These are phyloP conservation scores for Leptinotarsa rubiginosa DNA, from an alignment of 2,888 invertebrate genomes.

Conservation along the genomic window DNA sequence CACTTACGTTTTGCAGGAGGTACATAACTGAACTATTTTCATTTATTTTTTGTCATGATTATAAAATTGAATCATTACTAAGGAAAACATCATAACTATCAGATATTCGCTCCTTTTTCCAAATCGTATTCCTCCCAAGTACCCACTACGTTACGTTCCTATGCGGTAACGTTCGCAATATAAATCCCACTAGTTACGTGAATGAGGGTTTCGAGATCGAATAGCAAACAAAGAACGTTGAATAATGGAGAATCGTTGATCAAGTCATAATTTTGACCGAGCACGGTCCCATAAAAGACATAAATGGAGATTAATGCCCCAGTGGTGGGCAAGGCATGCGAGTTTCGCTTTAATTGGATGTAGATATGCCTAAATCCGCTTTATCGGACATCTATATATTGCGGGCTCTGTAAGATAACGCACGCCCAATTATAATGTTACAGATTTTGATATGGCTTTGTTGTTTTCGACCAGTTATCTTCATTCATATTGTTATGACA, in stretches of 20 bases:
- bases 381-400: conserved; percentile 52
- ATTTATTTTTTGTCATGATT: no score
- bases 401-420: conserved; percentile 49
- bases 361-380: conserved; percentile 51
- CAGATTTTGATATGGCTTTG: conserved; percentile 25
- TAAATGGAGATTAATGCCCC: conserved; percentile 50
- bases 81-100: no score
- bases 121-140: no score
- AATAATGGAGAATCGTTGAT: conserved; percentile 30
- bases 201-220: conserved; percentile 5
- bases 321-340: conserved; percentile 46
- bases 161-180: neutral
- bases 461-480: conserved; percentile 23
- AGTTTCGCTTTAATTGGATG: conserved; percentile 52
- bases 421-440: conserved; percentile 46
- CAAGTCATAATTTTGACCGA: conserved; percentile 32
- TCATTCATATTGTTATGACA: conserved; percentile 11
- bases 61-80: no score
- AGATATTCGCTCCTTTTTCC: no score
- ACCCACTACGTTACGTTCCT: no score
- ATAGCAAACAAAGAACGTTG: conserved; percentile 21
- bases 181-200: conserved; percentile 8
- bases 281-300: conserved; percentile 33
- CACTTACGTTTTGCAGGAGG: no score
- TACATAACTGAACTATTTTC: no score